A percentile compares a stretch with the other conserved stretches of the same genome.
phyloP scores from a whole-genome alignment of 2,113 vertebrate species.

The Telmatochromis sp. region DNA sequence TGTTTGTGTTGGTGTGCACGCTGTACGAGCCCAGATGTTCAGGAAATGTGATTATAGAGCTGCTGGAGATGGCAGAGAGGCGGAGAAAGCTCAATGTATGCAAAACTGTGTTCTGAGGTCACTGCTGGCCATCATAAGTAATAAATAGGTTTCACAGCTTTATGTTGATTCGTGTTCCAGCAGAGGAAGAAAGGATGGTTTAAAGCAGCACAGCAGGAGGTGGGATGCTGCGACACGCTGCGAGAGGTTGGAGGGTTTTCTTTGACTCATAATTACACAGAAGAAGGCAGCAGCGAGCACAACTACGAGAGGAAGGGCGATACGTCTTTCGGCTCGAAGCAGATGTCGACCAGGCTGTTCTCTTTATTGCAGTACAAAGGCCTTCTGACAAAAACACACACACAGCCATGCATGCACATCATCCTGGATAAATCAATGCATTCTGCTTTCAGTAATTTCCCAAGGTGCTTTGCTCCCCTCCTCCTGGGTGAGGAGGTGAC shows the following conservation, averaged over 20 bases:
- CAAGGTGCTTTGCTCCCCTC: conserved; percentile 75
- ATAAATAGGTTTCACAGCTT: neutral
- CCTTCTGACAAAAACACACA: conserved; percentile 41
- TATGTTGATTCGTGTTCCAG: neutral
- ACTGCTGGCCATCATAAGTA: neutral
- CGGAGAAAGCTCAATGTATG: neutral
- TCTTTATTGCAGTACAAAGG: conserved; percentile 65
- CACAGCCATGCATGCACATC: conserved; percentile 50
- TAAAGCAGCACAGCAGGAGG: conserved; percentile 28
- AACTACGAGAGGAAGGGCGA: conserved; percentile 12
- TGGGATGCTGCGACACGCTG: conserved; percentile 16
- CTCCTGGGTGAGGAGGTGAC: conserved; percentile 80
- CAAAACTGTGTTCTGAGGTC: neutral
- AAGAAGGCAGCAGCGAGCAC: conserved; percentile 27
- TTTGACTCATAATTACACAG: conserved; percentile 67
- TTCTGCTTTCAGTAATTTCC: conserved; percentile 92
- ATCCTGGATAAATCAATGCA: conserved; percentile 81
- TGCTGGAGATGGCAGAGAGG: neutral
- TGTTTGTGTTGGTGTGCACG: neutral
- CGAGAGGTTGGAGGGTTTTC: conserved; percentile 47
- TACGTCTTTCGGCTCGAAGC: conserved; percentile 53
- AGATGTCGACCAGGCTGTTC: conserved; percentile 67
- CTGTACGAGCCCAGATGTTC: neutral
- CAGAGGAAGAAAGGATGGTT: conserved; percentile 6
- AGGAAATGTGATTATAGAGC: neutral